These are phyloP conservation scores for Eupithecia dodoneata DNA, from an alignment of 2,888 invertebrate species.

Conservation along the genomic window DNA sequence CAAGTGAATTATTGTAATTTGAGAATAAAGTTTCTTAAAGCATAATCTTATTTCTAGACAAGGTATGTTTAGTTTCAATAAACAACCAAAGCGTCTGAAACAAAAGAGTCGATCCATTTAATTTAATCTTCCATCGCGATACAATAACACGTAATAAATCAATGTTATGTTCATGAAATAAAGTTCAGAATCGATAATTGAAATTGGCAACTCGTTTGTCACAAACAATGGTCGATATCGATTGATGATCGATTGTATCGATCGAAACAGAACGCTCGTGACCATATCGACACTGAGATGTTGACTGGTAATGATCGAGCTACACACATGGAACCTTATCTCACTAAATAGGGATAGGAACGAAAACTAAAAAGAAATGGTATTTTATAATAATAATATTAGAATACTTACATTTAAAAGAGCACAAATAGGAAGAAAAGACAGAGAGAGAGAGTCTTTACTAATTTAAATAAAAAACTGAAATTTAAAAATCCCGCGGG, in stretches of 20 bases:
- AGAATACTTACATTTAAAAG: background rate
- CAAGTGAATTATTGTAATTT: too few relatives aligned
- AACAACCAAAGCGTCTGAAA: constrained; percentile 57
- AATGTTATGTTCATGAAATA: constrained; percentile 30
- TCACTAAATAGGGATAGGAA: background rate
- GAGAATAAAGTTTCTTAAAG: too few relatives aligned
- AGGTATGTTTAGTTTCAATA: background rate
- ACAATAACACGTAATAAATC: constrained; percentile 26
- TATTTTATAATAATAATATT: background rate
- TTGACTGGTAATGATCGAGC: constrained; percentile 34
- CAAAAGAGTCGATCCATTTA: constrained; percentile 58
- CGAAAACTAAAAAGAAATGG: background rate
- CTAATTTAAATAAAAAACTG: too few relatives aligned
- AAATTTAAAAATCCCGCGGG: background rate
- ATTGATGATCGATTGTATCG: constrained; percentile 61
- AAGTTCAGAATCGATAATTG: constrained; percentile 42
- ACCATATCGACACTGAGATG: constrained; percentile 60
- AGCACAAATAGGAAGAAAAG: background rate
- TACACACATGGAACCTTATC: background rate
- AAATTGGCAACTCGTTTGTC: constrained; percentile 51
- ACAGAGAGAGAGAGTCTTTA: background rate
- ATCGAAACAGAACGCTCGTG: constrained; percentile 56
- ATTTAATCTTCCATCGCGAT: constrained; percentile 56
- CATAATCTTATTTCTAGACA: background rate
- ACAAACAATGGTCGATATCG: constrained; percentile 57